phyloP scores from a whole-genome alignment of 2,888 invertebrate genomes.

The Micoletzkya japonica region DNA sequence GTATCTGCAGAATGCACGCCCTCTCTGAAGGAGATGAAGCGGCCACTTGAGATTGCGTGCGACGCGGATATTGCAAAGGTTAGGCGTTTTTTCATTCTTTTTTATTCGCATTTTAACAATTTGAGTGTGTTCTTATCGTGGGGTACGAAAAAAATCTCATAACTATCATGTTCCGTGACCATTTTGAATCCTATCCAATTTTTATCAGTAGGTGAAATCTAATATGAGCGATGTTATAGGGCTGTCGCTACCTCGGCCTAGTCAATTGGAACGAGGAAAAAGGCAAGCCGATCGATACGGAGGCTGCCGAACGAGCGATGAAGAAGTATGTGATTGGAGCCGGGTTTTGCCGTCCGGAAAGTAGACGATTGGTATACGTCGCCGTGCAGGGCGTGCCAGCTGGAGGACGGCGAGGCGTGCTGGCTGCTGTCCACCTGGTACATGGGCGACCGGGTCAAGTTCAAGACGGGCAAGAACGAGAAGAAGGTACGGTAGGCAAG shows the following conservation, averaged over 20 bases:
- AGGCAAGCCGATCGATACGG: slow-evolving; percentile 47
- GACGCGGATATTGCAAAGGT: slow-evolving; percentile 41
- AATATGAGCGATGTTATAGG: slow-evolving; percentile 9
- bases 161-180: too few relatives aligned
- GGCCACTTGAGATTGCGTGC: slow-evolving; percentile 55
- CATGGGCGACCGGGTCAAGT: slow-evolving; percentile 57
- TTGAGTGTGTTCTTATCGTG: too few relatives aligned
- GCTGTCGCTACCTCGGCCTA: slow-evolving; percentile 48
- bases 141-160: too few relatives aligned
- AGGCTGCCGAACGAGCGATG: slow-evolving; percentile 56
- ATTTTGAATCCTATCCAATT: too few relatives aligned
- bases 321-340: slow-evolving; percentile 37
- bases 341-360: not conserved
- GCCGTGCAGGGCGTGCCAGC: slow-evolving; percentile 42
- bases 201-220: too few relatives aligned
- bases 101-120: not conserved
- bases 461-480: slow-evolving; percentile 39
- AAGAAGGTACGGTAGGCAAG: slow-evolving; percentile 34
- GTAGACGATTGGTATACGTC: not conserved
- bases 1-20: slow-evolving; percentile 44
- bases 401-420: slow-evolving; percentile 60
- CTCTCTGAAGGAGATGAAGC: slow-evolving; percentile 46
- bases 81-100: not conserved
- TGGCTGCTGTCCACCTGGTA: slow-evolving; percentile 60
- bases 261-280: slow-evolving; percentile 58